phyloP scores from a whole-genome alignment of 2,888 invertebrate genomes.

The Mythimna albipuncta region DNA sequence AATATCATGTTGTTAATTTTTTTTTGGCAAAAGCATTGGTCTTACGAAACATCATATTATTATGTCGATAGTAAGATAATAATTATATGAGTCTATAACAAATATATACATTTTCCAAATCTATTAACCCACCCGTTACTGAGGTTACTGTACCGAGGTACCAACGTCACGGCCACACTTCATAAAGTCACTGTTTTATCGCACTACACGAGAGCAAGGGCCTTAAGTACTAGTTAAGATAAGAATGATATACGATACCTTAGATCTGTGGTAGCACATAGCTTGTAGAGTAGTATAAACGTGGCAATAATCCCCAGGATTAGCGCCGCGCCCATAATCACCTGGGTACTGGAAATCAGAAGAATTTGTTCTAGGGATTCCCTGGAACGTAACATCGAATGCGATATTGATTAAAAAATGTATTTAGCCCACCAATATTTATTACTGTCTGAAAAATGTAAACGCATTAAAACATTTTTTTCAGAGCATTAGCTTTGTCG shows the following conservation, averaged over 20 bases:
- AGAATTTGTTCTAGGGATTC: slow-evolving; percentile 84
- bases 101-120: too few species aligned
- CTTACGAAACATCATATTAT: too few species aligned
- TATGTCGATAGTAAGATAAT: too few species aligned
- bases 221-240: background rate
- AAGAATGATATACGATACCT: slow-evolving; percentile 70
- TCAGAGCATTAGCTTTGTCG: background rate
- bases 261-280: slow-evolving; percentile 80
- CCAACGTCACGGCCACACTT: too few species aligned
- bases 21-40: too few species aligned
- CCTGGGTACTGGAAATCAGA: slow-evolving; percentile 85
- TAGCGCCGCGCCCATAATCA: slow-evolving; percentile 86
- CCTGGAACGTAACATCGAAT: slow-evolving; percentile 71
- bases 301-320: slow-evolving; percentile 86
- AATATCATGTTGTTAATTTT: too few species aligned
- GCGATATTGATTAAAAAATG: slow-evolving; percentile 24
- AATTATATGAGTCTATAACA: too few species aligned
- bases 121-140: too few species aligned
- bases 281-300: slow-evolving; percentile 84
- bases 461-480: background rate
- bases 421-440: slow-evolving; percentile 6
- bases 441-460: background rate
- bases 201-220: too few species aligned
- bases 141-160: too few species aligned
- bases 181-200: too few species aligned